Base-by-base conservation (phyloP, 2,113 vertebrate genomes). In the Oxyruncus cristatus region DNA sequence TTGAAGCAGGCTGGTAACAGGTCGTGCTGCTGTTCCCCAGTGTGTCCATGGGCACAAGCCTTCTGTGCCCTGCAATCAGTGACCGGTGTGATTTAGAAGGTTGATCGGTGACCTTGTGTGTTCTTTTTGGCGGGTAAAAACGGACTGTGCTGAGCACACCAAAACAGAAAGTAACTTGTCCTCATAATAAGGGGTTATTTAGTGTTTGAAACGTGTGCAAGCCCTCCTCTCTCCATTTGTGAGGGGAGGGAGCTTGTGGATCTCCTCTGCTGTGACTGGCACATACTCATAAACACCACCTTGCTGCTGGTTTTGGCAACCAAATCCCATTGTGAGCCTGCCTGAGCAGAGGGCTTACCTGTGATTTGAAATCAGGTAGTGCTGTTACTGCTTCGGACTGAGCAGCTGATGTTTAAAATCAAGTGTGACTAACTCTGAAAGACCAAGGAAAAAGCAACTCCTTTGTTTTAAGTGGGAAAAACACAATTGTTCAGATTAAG, bases 1-100 rank as follows among this genome's bases (percentile, higher is more conserved):
- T 7, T 4, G 23, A 3, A 11, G 9, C 1, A 23, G 87, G n/a
- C 14, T 4, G 56, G 0, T 11, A 2, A 3, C 4, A 19, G 59
- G n/a, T 3, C 2, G n/a, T 0, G 73, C 73, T 30, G 73, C 58
- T 5, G 28, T n/a, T n/a, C n/a, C 52, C 35, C 16, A 0, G 22
- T 0, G 30, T 5, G 17, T 42, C 6, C 6, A 0, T 1, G 76
- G 71, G 58, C 66, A 6, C 7, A 1, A 65, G 6, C 44, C 24
- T 18, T 19, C 2, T 2, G 52, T 44, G 53, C 49, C 55, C 61
- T 32, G 33, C 11, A 0, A 6, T 23, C 44, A 1, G 1, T 2
- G 0, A 1, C 44, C 0, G 2, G 1, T 2, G 28, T 0, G 49
- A 14, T 14, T 20, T 1, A 0, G 9, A 10, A 41, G 65, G 65